Base-by-base conservation (phyloP, 2,797 vertebrate species). In the Sandelia bainsii region DNA sequence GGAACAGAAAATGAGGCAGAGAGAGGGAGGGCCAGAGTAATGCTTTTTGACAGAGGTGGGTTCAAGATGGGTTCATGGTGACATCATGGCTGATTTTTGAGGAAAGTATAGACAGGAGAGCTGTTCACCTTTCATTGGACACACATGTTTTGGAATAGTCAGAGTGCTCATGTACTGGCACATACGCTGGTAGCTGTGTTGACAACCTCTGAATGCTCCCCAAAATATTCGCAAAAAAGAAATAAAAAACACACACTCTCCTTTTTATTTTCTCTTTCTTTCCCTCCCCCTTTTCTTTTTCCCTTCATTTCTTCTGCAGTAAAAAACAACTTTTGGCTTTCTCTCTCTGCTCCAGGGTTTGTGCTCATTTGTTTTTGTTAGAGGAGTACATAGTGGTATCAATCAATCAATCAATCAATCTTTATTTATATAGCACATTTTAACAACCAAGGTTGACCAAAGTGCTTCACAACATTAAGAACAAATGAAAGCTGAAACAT, bases 21-120 rank as follows among this genome's bases (percentile, higher is more conserved):
- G 82, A 80, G 84, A 85, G 82, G 74, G 80, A 84, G 87, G 78
- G 79, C 73, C 75, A 77, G 90, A 91, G 90, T 91, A 89, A 93
- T 92, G 84, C 89, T 91, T 93, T 94, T 91, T 93, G 93, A 94
- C 93, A 92, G 92, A 93, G 90, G 89, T 91, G 91, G 92, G 95
- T 95, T 95, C 94, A 95, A 80, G 82, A 86, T 93, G 92, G 94
- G 95, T 94, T 95, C 93, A 94, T 82, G 77, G 91, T 95, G 93
- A 95, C 94, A 95, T 95, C 94, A 95, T 95, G 91, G 91, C 87
- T 89, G 93, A 93, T 90, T 93, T 89, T 83, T 87, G 84, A 91
- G 86, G 86, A 92, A 93, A 93, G 91, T 93, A 93, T 91, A 91
- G 93, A 95, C 92, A 93, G 93, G 91, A 94, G 91, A 89, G 85